These are phyloP conservation scores for Cavia porcellus DNA, from an alignment of 2,113 vertebrate genomes.

Conservation along the genomic window DNA sequence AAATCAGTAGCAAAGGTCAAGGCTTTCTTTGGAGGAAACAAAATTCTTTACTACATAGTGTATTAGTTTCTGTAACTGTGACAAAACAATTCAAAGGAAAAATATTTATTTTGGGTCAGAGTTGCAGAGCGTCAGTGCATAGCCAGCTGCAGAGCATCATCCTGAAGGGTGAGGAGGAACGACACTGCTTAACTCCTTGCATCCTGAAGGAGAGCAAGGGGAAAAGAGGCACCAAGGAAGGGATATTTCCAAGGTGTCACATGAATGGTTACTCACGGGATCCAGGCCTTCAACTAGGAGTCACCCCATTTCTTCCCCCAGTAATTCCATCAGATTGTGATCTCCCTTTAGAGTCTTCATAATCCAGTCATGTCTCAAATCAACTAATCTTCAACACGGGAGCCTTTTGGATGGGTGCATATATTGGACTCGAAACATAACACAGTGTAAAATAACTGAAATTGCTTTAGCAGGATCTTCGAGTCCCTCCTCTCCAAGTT, in stretches of 20 bases:
- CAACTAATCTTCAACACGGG: neutral
- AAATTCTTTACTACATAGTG: neutral
- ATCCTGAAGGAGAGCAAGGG: neutral
- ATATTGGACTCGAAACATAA: neutral
- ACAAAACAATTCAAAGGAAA: neutral
- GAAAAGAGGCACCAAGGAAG: neutral
- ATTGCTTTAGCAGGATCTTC: neutral
- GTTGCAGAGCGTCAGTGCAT: neutral
- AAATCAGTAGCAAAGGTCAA: neutral
- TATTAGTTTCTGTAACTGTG: neutral
- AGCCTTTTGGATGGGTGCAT: neutral
- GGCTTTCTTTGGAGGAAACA: neutral
- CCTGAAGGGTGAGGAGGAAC: neutral
- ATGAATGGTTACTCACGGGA: rapidly evolving
- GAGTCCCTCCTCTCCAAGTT: neutral
- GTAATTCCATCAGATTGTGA: neutral
- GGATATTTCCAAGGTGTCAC: neutral
- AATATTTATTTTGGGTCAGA: neutral
- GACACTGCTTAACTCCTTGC: neutral
- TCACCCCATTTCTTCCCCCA: neutral
- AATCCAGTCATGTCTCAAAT: neutral
- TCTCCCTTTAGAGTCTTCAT: neutral
- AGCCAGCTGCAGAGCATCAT: neutral
- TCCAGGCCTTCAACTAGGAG: neutral
- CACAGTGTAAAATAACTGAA: neutral